A percentile compares a stretch with the other conserved stretches of the same genome.
phyloP scores from a whole-genome alignment of 37 sponge, comb jelly and placozoan species.

The Hormiphora californensis region DNA sequence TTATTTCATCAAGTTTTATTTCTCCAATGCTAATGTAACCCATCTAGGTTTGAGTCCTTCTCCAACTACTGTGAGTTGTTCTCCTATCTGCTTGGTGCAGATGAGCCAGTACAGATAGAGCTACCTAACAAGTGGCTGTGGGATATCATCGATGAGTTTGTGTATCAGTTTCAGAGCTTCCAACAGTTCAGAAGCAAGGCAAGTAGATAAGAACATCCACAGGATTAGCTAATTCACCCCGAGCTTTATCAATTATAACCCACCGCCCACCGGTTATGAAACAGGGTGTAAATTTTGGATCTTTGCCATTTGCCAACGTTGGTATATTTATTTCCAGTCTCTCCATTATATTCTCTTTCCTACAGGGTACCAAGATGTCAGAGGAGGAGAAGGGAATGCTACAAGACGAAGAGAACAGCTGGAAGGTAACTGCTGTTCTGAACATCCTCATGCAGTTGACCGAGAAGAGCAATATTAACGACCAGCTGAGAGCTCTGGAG shows the following conservation, averaged over 20 bases:
- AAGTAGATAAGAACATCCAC: no score
- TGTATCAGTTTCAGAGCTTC: constrained; percentile 71
- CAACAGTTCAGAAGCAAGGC: constrained; percentile 49
- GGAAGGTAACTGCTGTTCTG: constrained; percentile 90
- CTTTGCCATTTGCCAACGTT: no score
- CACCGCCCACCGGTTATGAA: no score
- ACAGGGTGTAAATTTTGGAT: no score
- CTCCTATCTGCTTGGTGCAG: constrained; percentile 67
- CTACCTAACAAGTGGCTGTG: constrained; percentile 96
- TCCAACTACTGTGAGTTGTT: constrained; percentile 85
- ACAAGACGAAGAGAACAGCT: constrained; percentile 52
- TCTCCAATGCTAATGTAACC: no score
- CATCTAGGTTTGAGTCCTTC: constrained; percentile 77
- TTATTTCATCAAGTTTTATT: no score
- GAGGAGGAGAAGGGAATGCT: constrained; percentile 48
- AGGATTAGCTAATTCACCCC: no score
- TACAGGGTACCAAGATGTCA: constrained; percentile 20
- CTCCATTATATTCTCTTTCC: no score
- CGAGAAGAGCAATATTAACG: constrained; percentile 84
- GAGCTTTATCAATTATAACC: no score
- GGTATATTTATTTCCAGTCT: no score
- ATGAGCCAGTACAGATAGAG: constrained; percentile 77
- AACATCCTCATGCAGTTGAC: constrained; percentile 90
- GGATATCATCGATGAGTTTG: constrained; percentile 97
- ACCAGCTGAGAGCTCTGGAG: constrained; percentile 71